Percentiles rank a stretch among this genome's conserved stretches.
Conservation (phyloP, 1,140 invertebrate genomes). For the Vollenhovia emeryi region DNA sequence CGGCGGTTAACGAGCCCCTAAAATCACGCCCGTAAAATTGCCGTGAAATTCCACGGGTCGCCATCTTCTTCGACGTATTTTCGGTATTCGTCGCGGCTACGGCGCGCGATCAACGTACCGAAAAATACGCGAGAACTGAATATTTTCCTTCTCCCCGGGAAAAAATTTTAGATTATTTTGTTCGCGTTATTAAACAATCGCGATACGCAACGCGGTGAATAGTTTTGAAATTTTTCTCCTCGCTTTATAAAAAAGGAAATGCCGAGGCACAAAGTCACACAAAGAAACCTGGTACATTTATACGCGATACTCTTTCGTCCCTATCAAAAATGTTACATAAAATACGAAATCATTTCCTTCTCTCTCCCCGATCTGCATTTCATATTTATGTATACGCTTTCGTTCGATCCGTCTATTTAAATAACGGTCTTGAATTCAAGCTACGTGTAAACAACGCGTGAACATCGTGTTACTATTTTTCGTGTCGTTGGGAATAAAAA, state of each 20-base stretch:
- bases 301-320: background rate
- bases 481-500: background rate
- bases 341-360: background rate
- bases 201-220: background rate
- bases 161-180: background rate
- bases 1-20: slow-evolving; percentile 27
- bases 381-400: background rate
- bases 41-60: background rate
- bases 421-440: background rate
- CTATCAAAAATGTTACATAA: background rate
- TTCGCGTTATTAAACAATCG: background rate
- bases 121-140: background rate
- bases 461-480: background rate
- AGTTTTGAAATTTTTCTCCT: background rate
- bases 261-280: background rate
- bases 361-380: background rate
- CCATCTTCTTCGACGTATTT: background rate
- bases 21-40: slow-evolving; percentile 38
- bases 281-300: background rate
- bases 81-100: background rate
- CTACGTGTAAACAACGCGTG: background rate
- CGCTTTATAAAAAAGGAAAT: too few relatives aligned
- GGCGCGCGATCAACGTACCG: background rate
- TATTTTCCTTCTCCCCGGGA: background rate
- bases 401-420: background rate